Conservation (phyloP, 30 jellyfish, hydroid and myxozoan genomes). For the Cassiopea andromeda region DNA sequence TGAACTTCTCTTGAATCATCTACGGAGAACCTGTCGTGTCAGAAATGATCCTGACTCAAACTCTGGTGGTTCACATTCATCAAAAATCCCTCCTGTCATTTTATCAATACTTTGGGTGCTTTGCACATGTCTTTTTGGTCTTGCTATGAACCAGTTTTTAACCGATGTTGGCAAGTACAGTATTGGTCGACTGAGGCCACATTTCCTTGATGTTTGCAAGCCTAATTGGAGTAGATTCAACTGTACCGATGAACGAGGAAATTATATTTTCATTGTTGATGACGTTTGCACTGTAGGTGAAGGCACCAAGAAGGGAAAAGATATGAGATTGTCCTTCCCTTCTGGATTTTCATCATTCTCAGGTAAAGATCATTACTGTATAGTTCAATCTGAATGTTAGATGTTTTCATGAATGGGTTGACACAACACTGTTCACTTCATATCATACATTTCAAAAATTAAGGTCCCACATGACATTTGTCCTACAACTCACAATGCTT, state of each 20-base stretch:
- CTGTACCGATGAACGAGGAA: constrained; percentile 79
- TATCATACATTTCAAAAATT: no score
- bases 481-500: no score
- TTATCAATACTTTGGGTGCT: constrained; percentile 35
- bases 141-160: constrained; percentile 64
- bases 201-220: constrained; percentile 84
- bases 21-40: not conserved
- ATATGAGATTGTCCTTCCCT: constrained; percentile 90
- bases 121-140: constrained; percentile 65
- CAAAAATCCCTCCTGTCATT: not conserved
- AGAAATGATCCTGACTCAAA: not conserved
- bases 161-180: constrained; percentile 92
- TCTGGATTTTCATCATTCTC: constrained; percentile 94
- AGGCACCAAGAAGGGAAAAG: constrained; percentile 63
- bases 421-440: no score
- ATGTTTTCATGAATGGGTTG: no score
- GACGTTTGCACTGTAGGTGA: constrained; percentile 67
- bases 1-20: constrained; percentile 43
- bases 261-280: constrained; percentile 56
- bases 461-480: no score
- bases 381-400: no score
- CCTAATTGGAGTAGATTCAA: constrained; percentile 82
- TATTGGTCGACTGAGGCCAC: constrained; percentile 93
- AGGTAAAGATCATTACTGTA: constrained; percentile 32
- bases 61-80: not conserved